A percentile compares a stretch with the other conserved stretches of the same genome.
These are phyloP conservation scores for Seriola rivoliana DNA, from an alignment of 2,113 vertebrate species.

Conservation along the genomic window DNA sequence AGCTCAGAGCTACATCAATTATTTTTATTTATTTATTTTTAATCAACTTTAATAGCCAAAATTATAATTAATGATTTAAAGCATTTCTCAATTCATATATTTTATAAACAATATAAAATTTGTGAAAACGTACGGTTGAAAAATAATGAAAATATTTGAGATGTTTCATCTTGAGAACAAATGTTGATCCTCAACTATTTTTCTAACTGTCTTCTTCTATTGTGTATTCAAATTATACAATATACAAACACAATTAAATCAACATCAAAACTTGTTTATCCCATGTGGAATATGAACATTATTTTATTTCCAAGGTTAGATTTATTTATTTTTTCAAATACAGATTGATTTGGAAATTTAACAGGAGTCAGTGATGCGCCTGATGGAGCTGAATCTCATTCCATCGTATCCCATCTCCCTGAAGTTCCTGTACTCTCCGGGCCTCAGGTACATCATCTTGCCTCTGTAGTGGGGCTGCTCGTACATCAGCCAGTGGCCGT, in stretches of 20 bases:
- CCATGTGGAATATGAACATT: background rate
- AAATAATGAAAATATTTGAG: background rate
- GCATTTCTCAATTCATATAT: too few relatives aligned
- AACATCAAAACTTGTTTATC: background rate
- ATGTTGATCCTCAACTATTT: background rate
- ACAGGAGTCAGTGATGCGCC: constrained; percentile 76
- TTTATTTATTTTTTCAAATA: background rate
- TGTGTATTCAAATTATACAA: constrained; percentile 5
- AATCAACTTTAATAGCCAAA: too few relatives aligned
- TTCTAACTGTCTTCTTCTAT: background rate
- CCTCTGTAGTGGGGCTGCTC: constrained; percentile 74
- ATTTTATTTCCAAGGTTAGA: constrained; percentile 19
- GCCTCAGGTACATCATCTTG: constrained; percentile 78
- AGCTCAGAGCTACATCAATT: too few relatives aligned
- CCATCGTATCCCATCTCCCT: constrained; percentile 61
- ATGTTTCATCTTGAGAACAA: too few relatives aligned
- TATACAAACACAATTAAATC: constrained; percentile 10
- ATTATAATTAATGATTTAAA: background rate
- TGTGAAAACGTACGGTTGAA: background rate
- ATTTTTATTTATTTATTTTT: too few relatives aligned
- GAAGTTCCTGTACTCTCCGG: constrained; percentile 78
- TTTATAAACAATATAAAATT: background rate
- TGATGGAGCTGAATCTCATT: constrained; percentile 72
- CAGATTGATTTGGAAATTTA: constrained; percentile 17
- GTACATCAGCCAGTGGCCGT: constrained; percentile 79